Percentiles rank a stretch among this genome's conserved stretches.
Conservation (phyloP, 2,113 vertebrate species). For the Ochotona curzoniae region DNA sequence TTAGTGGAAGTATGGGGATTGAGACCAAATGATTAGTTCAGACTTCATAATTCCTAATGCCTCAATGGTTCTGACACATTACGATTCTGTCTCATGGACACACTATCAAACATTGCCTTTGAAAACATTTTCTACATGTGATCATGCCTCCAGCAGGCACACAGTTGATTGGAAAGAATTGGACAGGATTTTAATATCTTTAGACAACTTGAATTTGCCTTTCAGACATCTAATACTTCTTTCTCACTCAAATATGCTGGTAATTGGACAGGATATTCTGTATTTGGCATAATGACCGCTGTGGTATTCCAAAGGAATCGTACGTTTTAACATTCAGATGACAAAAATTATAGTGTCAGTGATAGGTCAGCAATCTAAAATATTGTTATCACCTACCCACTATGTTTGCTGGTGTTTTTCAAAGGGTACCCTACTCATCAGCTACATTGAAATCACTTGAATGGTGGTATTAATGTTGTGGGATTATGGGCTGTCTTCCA, state of each 20-base stretch:
- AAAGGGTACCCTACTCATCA: not conserved
- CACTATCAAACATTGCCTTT: slow-evolving; percentile 10
- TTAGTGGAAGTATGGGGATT: not conserved
- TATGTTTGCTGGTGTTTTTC: not conserved
- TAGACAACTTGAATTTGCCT: not conserved
- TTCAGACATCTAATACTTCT: not conserved
- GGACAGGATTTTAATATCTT: not conserved
- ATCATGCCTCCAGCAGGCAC: slow-evolving; percentile 1
- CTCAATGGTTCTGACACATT: not conserved
- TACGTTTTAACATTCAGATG: slow-evolving; percentile 27
- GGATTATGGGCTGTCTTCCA: not conserved
- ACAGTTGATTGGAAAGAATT: slow-evolving; percentile 51
- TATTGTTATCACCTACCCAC: not conserved
- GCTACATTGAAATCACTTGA: not conserved
- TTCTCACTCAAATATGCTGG: slow-evolving; percentile 9
- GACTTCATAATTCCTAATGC: not conserved
- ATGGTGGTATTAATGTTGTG: not conserved
- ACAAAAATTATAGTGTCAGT: slow-evolving; percentile 35
- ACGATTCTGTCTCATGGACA: slow-evolving; percentile 10
- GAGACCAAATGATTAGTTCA: slow-evolving; percentile 8
- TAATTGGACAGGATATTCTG: not conserved
- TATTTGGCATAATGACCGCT: not conserved
- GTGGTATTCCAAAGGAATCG: not conserved
- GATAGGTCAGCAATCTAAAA: not conserved
- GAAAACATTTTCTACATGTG: slow-evolving; percentile 32